Evolutionary conservation across 2,113 vertebrate species (phyloP).

Genomic region (Ramphastos sulfuratus): DNA sequence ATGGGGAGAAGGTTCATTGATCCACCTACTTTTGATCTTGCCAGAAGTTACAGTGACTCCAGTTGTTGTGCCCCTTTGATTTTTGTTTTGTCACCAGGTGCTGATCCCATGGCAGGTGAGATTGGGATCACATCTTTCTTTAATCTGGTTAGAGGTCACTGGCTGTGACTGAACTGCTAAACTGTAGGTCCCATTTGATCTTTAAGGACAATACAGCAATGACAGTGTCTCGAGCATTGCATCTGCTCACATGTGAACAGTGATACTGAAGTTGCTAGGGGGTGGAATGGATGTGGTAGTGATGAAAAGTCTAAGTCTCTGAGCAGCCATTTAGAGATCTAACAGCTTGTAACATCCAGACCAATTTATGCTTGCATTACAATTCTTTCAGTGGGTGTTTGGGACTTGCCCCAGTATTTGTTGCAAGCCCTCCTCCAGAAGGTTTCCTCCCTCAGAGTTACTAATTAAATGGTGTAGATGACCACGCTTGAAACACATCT

Average conservation of each 20-base stretch:
- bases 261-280: background rate
- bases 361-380: background rate
- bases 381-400: background rate
- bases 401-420: background rate
- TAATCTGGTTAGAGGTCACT: background rate
- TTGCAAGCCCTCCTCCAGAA: background rate
- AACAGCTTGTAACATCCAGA: background rate
- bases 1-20: conserved; percentile 87
- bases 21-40: conserved; percentile 90
- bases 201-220: background rate
- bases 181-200: background rate
- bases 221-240: background rate
- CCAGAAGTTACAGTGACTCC: conserved; percentile 88
- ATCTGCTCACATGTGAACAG: background rate
- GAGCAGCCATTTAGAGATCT: background rate
- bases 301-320: background rate
- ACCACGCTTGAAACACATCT: background rate
- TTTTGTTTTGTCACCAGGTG: conserved; percentile 89
- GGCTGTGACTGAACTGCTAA: background rate
- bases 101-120: conserved; percentile 94
- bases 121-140: background rate
- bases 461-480: conserved; percentile 16
- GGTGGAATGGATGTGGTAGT: background rate
- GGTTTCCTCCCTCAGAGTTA: background rate
- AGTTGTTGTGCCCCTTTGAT: conserved; percentile 88